Evolutionary conservation across 2,888 invertebrate species (phyloP).

Genomic region (Rhagonycha fulva): DNA sequence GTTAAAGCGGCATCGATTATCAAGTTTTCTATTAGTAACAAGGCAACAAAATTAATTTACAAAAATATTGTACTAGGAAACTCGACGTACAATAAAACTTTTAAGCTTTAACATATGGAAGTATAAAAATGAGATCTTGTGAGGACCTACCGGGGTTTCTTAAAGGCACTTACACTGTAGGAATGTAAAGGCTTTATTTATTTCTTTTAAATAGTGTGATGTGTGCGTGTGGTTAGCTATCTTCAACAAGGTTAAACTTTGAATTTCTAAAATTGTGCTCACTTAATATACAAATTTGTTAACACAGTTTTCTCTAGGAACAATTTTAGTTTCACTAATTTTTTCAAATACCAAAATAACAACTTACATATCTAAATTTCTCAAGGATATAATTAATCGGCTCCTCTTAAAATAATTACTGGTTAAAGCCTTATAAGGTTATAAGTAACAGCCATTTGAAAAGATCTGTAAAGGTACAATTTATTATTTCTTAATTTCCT

Average conservation of each 20-base stretch:
- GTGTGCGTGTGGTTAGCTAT: background rate
- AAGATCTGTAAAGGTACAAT: background rate
- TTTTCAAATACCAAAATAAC: background rate
- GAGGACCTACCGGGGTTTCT: conserved; percentile 44
- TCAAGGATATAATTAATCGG: background rate
- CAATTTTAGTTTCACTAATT: background rate
- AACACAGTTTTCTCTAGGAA: background rate
- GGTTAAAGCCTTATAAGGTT: background rate
- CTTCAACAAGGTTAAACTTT: background rate
- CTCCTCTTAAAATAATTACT: background rate
- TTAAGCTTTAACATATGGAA: conserved; percentile 43
- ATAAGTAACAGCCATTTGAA: background rate
- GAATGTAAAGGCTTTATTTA: background rate
- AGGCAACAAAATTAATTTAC: background rate
- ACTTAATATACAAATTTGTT: background rate
- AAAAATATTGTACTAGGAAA: background rate
- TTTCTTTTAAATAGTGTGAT: background rate
- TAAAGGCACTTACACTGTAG: background rate
- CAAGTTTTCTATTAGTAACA: background rate
- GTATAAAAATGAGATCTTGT: conserved; percentile 52
- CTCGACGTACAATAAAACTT: background rate
- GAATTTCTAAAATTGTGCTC: background rate
- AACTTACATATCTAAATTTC: background rate
- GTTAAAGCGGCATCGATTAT: background rate
- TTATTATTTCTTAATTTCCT: background rate